A percentile compares a stretch with the other conserved stretches of the same genome.
These are phyloP conservation scores for Cricetomys ansorgei DNA, from an alignment of 2,113 vertebrate genomes.

Conservation along the genomic window DNA sequence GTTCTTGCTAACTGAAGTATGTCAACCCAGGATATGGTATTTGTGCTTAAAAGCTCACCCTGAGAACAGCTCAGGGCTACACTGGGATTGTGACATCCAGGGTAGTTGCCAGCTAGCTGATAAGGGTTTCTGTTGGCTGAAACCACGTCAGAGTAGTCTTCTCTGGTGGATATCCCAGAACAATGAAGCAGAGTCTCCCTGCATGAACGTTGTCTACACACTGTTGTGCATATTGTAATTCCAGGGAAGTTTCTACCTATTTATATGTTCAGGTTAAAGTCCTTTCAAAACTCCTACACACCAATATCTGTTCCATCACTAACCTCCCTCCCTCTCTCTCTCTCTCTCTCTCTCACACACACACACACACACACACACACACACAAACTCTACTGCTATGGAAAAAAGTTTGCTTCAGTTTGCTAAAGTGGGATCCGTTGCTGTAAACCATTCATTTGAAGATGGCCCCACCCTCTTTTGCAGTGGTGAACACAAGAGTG, in stretches of 20 bases:
- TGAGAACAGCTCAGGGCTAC: not conserved
- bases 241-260: too few relatives aligned
- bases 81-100: not conserved
- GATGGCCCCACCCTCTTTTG: not conserved
- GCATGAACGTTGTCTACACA: not conserved
- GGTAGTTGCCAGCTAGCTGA: not conserved
- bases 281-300: not conserved
- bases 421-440: not conserved
- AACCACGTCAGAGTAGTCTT: not conserved
- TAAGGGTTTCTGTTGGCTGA: not conserved
- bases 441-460: slow-evolving; percentile 17
- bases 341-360: too few relatives aligned
- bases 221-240: not conserved
- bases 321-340: not conserved
- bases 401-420: slow-evolving; percentile 30
- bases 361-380: not conserved
- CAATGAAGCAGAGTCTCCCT: not conserved
- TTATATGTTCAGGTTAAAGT: not conserved
- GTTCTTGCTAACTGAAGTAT: not conserved
- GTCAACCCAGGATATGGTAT: not conserved
- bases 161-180: not conserved
- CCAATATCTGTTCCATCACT: not conserved
- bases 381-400: not conserved
- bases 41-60: not conserved
- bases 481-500: slow-evolving; percentile 3